These are phyloP conservation scores for Brachyrhaphis roseni DNA, from an alignment of 2,797 vertebrate species.

Conservation along the genomic window DNA sequence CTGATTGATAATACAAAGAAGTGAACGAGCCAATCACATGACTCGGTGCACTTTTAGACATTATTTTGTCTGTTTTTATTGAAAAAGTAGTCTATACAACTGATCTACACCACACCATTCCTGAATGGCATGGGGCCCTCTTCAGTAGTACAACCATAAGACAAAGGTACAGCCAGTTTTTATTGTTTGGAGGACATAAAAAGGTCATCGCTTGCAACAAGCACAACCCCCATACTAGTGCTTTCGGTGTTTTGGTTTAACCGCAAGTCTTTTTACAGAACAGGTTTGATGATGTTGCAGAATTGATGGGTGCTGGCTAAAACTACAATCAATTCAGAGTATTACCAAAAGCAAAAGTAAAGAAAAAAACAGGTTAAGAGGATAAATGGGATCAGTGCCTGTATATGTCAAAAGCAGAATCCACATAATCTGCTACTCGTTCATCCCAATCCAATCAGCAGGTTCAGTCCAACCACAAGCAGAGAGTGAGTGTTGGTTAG, in stretches of 20 bases:
- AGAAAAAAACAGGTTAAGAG: constrained; percentile 37
- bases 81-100: background rate
- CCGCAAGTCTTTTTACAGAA: background rate
- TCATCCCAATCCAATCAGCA: constrained; percentile 14
- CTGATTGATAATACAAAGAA: background rate
- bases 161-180: background rate
- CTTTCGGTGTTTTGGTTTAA: background rate
- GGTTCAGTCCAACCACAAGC: constrained; percentile 29
- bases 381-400: constrained; percentile 50
- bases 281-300: background rate
- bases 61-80: background rate
- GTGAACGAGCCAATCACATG: background rate
- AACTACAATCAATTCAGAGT: constrained; percentile 8
- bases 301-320: background rate
- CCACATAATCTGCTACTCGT: constrained; percentile 9
- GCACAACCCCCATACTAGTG: too few relatives aligned
- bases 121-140: too few relatives aligned
- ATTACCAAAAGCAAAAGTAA: background rate
- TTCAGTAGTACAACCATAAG: background rate
- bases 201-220: background rate
- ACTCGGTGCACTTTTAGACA: background rate
- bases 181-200: background rate
- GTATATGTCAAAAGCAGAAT: constrained; percentile 64
- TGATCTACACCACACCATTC: background rate
- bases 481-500: constrained; percentile 49